Base-by-base conservation (phyloP, 2,888 invertebrate genomes). In the Geotrupes spiniger region DNA sequence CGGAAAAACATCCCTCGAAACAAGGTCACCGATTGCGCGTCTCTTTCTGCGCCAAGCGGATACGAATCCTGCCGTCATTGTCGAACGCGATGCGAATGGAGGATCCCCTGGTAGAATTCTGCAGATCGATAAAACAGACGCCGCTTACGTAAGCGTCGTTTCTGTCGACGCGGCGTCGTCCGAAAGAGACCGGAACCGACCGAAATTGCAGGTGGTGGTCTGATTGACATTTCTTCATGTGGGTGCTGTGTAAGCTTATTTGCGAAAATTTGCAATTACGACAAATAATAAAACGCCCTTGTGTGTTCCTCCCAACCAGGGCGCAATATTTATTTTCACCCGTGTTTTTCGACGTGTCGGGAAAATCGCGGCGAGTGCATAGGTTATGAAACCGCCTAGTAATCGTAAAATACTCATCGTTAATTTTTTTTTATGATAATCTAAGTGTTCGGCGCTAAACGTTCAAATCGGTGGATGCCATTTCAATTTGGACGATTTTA, bases 201-300 rank as follows among this genome's bases (percentile, higher is more conserved):
- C 74, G 73, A 69, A 62, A 60, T 62, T 65, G 70, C 72, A 71
- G 72, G 71, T 72, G 73, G 69, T 68, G 67, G 64, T 63, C 70
- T 69, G 71, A 71, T 72, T 71, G 72, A 73, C 72, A 67, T 71
- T 70, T 72, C 66, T 69, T 66, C 66, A 68, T 69, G 65, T 64
- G 65, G 66, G 63, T 65, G 63, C 64, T 61, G 64, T 66, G 64
- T 56, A 51, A 54, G 52, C 55, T 57, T 57, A 52, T 51, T 56
- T 52, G 52, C 53, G 53, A 55, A 59, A 52, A 58, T 53, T 53
- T 56, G 50, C 37, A 25, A 46, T 28, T 43, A 46, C 9, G 14
- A 31, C n/a, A 14, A 11, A 25, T n/a, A n/a, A n/a, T 21, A 21
- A 21, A 21, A 21, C 6, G 3, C 6, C 21, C 6, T 21, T 21